Conservation (phyloP, 2,888 invertebrate genomes). For the Chrysolina americana region DNA sequence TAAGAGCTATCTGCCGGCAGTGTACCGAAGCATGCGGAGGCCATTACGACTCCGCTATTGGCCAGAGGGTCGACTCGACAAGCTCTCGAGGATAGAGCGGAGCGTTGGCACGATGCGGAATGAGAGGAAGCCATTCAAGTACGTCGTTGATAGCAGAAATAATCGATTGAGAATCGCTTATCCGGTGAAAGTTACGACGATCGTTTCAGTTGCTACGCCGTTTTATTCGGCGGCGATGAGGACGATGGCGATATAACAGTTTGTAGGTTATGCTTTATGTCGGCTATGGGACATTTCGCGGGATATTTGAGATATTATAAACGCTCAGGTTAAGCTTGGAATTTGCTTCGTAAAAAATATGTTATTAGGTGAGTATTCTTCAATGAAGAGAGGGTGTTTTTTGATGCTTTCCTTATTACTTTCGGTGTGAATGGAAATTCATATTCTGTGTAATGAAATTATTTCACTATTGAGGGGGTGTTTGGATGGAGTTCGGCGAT, state of each 20-base stretch:
- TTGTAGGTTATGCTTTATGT: constrained; percentile 51
- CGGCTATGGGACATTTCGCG: constrained; percentile 63
- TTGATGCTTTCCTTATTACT: constrained; percentile 25
- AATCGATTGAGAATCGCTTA: constrained; percentile 62
- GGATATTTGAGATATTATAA: constrained; percentile 68
- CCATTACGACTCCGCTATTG: constrained; percentile 76
- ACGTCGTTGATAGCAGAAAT: constrained; percentile 72
- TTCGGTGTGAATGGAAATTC: constrained; percentile 21
- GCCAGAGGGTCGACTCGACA: constrained; percentile 64
- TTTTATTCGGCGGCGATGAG: constrained; percentile 53
- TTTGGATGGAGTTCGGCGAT: background rate
- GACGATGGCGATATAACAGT: constrained; percentile 53
- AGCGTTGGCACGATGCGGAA: constrained; percentile 29
- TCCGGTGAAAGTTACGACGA: constrained; percentile 63
- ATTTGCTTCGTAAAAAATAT: constrained; percentile 60
- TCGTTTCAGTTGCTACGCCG: constrained; percentile 55
- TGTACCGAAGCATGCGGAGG: constrained; percentile 72
- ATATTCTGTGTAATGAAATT: constrained; percentile 16
- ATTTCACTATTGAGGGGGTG: constrained; percentile 5
- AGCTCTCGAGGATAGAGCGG: constrained; percentile 46
- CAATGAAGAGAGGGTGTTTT: constrained; percentile 42
- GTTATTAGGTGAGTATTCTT: constrained; percentile 54
- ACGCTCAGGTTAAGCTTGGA: constrained; percentile 59
- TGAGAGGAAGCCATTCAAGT: constrained; percentile 61
- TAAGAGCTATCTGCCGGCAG: constrained; percentile 74